Percentiles rank a stretch among this genome's conserved stretches.
Evolutionary conservation across 1,140 invertebrate genomes (phyloP).

Genomic region (Nasonia longicornis): DNA sequence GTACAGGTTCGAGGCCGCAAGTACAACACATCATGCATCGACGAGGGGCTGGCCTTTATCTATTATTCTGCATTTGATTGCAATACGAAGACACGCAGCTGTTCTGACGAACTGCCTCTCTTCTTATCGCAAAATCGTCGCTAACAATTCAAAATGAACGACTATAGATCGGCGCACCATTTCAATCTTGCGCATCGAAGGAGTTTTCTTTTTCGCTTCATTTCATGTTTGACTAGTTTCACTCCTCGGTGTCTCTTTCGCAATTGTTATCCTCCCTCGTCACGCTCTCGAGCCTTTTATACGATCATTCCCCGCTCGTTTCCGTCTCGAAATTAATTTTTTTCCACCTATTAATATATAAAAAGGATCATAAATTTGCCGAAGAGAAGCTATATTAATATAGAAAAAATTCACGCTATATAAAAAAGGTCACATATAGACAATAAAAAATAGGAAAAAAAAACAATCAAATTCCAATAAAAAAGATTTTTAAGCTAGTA

Average conservation of each 20-base stretch:
- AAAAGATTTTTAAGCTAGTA: conserved; percentile 23
- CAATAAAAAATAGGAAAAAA: conserved; percentile 32
- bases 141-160: conserved; percentile 12
- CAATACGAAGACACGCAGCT: conserved; percentile 21
- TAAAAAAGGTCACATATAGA: conserved; percentile 33
- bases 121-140: conserved; percentile 16
- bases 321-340: conserved; percentile 4
- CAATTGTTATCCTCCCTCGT: conserved; percentile 6
- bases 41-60: conserved; percentile 32
- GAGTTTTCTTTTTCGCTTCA: conserved; percentile 22
- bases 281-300: neutral
- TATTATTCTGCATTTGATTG: neutral
- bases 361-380: conserved; percentile 41
- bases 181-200: neutral
- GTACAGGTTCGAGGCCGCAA: conserved; percentile 20
- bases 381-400: conserved; percentile 31
- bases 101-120: conserved; percentile 7
- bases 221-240: conserved; percentile 41
- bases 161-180: neutral
- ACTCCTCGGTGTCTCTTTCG: neutral
- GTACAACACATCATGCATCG: conserved; percentile 1
- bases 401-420: conserved; percentile 42
- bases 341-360: conserved; percentile 31
- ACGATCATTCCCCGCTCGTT: neutral
- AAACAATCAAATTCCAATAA: conserved; percentile 24